Conservation (phyloP, 30 jellyfish, hydroid and myxozoan genomes). For the Pseudorhiza aurosa region DNA sequence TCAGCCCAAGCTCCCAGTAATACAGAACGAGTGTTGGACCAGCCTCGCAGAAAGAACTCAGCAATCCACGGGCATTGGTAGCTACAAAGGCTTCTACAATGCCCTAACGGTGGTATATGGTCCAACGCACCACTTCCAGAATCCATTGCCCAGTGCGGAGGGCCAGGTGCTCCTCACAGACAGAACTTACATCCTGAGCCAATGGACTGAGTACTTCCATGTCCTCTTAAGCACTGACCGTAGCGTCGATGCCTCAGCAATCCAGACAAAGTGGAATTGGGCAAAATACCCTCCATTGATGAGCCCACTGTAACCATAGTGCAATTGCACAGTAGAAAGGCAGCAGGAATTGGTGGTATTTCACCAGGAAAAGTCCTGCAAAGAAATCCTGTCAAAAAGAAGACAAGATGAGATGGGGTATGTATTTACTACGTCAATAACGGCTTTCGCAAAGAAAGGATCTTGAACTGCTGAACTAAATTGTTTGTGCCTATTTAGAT, state of each 20-base stretch:
- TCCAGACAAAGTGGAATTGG: not conserved
- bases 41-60: constrained; percentile 3
- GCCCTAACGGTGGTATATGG: not conserved
- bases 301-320: not conserved
- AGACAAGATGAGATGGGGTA: no score
- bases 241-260: not conserved
- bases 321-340: not conserved
- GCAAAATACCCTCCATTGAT: not conserved
- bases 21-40: constrained; percentile 2
- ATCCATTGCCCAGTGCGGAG: not conserved
- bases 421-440: no score
- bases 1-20: not conserved
- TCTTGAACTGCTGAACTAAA: no score
- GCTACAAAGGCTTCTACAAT: constrained; percentile 6
- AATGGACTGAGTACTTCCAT: not conserved
- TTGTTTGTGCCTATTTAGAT: no score
- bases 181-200: not conserved
- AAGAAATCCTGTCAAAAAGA: no score
- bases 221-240: not conserved
- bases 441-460: no score
- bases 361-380: not conserved
- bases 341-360: constrained; percentile 6
- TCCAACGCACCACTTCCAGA: constrained; percentile 14
- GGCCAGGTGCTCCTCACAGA: not conserved
- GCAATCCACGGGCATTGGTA: constrained; percentile 1